Evolutionary conservation across 2,113 vertebrate species (phyloP).

Genomic region (western clawed frog (Xenopus tropicalis)): DNA sequence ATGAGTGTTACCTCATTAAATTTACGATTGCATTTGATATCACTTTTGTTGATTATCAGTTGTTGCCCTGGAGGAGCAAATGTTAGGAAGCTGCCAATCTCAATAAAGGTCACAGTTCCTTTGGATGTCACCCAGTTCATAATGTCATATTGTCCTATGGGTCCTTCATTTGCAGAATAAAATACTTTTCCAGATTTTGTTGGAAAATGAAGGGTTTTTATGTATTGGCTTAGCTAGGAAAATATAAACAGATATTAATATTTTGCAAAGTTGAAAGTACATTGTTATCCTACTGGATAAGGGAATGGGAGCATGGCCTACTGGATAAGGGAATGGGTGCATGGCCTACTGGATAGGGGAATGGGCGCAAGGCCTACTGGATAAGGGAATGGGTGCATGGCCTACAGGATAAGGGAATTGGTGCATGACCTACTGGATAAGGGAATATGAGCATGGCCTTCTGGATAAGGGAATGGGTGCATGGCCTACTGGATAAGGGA

Average conservation of each 20-base stretch:
- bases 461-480: too few species aligned
- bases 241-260: background rate
- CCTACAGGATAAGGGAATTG: too few species aligned
- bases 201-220: conserved; percentile 6
- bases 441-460: too few species aligned
- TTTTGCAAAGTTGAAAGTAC: too few species aligned
- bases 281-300: too few species aligned
- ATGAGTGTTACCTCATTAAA: conserved; percentile 15
- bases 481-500: too few species aligned
- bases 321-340: too few species aligned
- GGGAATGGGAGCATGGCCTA: too few species aligned
- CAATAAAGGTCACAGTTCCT: background rate
- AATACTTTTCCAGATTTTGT: conserved; percentile 8
- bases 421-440: too few species aligned
- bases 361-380: too few species aligned
- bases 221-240: conserved; percentile 15
- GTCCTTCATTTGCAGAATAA: conserved; percentile 9
- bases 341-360: too few species aligned
- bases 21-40: conserved; percentile 4
- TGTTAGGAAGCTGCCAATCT: conserved; percentile 3
- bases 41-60: background rate
- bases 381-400: too few species aligned
- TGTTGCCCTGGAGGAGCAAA: conserved; percentile 1
- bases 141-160: conserved; percentile 17
- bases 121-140: conserved; percentile 14